These are phyloP conservation scores for Microplitis mediator DNA, from an alignment of 1,140 invertebrate species.

Conservation along the genomic window DNA sequence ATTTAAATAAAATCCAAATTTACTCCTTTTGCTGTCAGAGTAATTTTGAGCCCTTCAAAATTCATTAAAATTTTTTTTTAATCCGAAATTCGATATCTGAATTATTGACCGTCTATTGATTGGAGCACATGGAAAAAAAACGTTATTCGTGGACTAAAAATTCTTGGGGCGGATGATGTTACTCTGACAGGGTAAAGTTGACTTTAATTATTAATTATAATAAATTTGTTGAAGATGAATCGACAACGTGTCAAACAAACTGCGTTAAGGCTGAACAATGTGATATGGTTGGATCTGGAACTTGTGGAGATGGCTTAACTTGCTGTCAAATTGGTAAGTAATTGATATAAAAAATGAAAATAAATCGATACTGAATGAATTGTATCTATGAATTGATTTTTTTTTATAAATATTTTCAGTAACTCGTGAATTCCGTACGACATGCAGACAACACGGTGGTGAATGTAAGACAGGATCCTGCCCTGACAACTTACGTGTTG, in stretches of 20 bases:
- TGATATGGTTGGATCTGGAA: not conserved
- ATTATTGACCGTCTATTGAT: no score
- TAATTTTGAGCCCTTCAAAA: no score
- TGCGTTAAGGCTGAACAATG: constrained; percentile 40
- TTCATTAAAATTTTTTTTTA: no score
- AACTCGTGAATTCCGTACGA: constrained; percentile 39
- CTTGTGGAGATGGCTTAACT: constrained; percentile 21
- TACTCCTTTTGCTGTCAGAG: no score
- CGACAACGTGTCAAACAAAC: constrained; percentile 37
- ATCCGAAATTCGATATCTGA: no score
- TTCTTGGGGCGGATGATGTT: no score
- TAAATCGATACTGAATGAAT: not conserved
- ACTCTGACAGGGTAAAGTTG: no score
- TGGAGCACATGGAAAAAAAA: no score
- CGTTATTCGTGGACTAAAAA: no score
- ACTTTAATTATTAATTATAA: no score
- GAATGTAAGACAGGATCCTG: constrained; percentile 40
- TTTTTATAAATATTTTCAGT: constrained; percentile 33
- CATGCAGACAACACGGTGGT: constrained; percentile 46
- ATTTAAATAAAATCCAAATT: no score
- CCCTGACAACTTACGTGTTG: accelerated
- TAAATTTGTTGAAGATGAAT: not conserved
- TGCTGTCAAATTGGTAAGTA: constrained; percentile 48
- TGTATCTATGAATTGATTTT: constrained; percentile 9
- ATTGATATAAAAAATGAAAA: not conserved